A percentile compares a stretch with the other conserved stretches of the same genome.
Conservation (phyloP, 2,888 invertebrate species). For the Lochmaea capreae region DNA sequence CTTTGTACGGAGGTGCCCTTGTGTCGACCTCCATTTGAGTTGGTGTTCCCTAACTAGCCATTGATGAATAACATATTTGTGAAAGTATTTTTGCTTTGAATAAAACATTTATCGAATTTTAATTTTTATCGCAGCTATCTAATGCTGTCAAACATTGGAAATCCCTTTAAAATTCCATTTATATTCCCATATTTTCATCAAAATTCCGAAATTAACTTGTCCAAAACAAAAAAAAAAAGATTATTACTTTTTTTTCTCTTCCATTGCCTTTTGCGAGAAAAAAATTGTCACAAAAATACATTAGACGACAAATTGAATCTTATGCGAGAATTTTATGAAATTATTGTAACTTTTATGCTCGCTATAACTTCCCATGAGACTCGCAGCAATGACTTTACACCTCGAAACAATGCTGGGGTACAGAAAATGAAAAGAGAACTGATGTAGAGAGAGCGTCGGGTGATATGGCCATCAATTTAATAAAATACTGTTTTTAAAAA, state of each 20-base stretch:
- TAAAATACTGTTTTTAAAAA: slow-evolving; percentile 2
- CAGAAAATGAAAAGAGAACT: slow-evolving; percentile 6
- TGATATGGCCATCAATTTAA: slow-evolving; percentile 15
- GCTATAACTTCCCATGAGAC: slow-evolving; percentile 18
- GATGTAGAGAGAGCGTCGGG: not conserved
- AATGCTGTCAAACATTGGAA: too few species aligned
- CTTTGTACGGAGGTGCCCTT: too few species aligned
- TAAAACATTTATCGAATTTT: too few species aligned
- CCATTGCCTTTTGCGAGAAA: not conserved
- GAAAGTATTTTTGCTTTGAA: too few species aligned
- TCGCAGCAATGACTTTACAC: slow-evolving; percentile 22
- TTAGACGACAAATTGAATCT: slow-evolving; percentile 30
- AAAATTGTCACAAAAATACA: not conserved
- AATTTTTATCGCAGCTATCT: too few species aligned
- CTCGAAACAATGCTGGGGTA: slow-evolving; percentile 19
- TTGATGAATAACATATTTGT: too few species aligned
- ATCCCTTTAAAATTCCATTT: too few species aligned
- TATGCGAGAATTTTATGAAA: slow-evolving; percentile 24
- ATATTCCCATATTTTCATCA: not conserved
- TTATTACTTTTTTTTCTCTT: not conserved
- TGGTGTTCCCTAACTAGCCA: too few species aligned
- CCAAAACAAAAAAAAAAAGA: not conserved
- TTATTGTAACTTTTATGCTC: slow-evolving; percentile 25
- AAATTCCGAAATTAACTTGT: not conserved
- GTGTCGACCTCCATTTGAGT: too few species aligned